Conservation (phyloP, 2,113 vertebrate species). For the Poecilia latipinna region DNA sequence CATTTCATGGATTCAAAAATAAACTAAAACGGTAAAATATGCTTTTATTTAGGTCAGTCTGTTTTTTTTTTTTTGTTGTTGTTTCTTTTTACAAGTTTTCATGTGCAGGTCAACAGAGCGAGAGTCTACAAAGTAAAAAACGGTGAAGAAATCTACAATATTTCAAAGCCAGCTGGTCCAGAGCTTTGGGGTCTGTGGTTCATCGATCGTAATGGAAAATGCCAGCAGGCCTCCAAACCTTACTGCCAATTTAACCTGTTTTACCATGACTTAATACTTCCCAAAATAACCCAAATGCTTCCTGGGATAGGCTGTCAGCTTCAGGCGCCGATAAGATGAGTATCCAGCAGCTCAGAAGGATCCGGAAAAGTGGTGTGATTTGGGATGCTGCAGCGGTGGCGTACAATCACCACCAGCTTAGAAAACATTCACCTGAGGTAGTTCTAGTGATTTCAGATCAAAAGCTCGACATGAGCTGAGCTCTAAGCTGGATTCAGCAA, state of each 20-base stretch:
- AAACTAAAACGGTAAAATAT: conserved; percentile 8
- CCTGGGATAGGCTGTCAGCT: conserved; percentile 44
- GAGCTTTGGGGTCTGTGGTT: conserved; percentile 51
- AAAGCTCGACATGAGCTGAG: not conserved
- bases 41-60: conserved; percentile 22
- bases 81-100: not conserved
- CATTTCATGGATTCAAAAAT: not conserved
- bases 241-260: conserved; percentile 63
- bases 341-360: conserved; percentile 14
- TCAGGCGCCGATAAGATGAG: conserved; percentile 52
- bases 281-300: conserved; percentile 59
- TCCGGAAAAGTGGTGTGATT: conserved; percentile 10
- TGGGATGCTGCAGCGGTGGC: conserved; percentile 5
- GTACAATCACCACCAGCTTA: conserved; percentile 15
- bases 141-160: conserved; percentile 21
- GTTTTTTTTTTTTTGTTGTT: not conserved
- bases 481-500: not conserved
- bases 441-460: conserved; percentile 13
- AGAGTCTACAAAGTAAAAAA: conserved; percentile 36
- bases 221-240: conserved; percentile 49
- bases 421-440: conserved; percentile 35
- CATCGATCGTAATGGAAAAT: conserved; percentile 25
- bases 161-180: conserved; percentile 27
- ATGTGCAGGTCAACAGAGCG: conserved; percentile 12
- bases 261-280: conserved; percentile 65